Conservation (phyloP, 2,113 vertebrate species). For the Aramus guarauna region DNA sequence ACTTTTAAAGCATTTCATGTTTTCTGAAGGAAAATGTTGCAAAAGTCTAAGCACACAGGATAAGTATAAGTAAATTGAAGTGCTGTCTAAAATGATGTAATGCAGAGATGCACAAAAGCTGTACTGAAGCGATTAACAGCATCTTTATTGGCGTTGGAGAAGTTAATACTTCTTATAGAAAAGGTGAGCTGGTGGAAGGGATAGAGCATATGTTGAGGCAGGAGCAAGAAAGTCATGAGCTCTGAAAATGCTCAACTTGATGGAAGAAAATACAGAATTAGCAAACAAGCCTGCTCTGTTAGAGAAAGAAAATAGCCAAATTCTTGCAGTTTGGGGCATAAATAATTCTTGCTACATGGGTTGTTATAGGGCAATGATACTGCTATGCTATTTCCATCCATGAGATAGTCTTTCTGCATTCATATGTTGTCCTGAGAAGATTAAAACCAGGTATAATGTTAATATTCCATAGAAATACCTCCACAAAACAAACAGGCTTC, state of each 20-base stretch:
- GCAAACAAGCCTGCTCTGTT: not conserved
- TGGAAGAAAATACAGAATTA: not conserved
- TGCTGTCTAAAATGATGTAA: not conserved
- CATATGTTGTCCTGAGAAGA: not conserved
- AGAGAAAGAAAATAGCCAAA: not conserved
- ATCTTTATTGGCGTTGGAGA: not conserved
- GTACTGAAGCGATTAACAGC: not conserved
- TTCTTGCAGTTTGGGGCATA: not conserved
- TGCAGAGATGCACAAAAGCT: not conserved
- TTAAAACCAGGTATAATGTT: not conserved
- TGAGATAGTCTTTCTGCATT: not conserved
- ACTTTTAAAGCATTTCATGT: not conserved
- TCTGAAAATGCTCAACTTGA: not conserved
- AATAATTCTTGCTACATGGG: not conserved
- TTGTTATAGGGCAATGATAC: not conserved
- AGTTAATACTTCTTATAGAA: not conserved
- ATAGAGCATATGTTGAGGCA: not conserved
- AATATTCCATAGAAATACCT: not conserved
- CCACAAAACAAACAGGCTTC: not conserved
- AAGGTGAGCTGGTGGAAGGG: not conserved
- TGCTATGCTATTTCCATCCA: not conserved
- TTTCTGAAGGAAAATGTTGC: not conserved
- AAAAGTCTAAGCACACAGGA: not conserved
- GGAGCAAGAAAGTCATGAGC: not conserved
- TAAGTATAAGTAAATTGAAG: not conserved